These are phyloP conservation scores for Smithornis capensis DNA, from an alignment of 2,113 vertebrate genomes.

Conservation along the genomic window DNA sequence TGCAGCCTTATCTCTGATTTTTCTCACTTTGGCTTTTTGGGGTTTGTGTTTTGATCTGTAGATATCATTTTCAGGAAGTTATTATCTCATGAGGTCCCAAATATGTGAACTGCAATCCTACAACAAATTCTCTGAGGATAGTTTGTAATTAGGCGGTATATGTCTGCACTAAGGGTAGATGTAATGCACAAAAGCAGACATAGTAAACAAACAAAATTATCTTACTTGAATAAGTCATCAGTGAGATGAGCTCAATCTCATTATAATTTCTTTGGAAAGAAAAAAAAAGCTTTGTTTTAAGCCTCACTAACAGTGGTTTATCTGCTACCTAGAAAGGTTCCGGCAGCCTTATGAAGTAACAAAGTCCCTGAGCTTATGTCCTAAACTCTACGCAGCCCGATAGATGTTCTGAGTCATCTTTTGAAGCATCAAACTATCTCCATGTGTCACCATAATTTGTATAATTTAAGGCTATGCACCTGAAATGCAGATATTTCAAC, in stretches of 20 bases:
- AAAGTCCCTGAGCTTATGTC: not conserved
- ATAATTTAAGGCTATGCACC: not conserved
- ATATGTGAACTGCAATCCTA: not conserved
- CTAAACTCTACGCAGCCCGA: not conserved
- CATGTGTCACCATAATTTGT: not conserved
- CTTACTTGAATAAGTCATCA: not conserved
- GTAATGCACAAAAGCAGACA: not conserved
- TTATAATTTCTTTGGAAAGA: not conserved
- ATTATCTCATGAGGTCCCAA: not conserved
- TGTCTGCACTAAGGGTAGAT: not conserved
- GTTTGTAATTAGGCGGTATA: not conserved
- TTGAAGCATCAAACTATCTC: not conserved
- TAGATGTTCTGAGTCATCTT: not conserved
- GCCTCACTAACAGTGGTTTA: not conserved
- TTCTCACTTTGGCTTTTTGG: not conserved
- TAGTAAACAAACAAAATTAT: not conserved
- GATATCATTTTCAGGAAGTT: not conserved
- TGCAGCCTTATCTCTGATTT: not conserved
- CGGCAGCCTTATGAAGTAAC: not conserved
- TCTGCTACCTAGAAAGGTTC: not conserved
- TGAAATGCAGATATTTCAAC: not conserved
- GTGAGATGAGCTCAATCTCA: not conserved
- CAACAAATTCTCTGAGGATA: not conserved
- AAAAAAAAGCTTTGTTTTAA: not conserved
- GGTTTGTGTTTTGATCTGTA: not conserved